Percentiles rank a stretch among this genome's conserved stretches.
Evolutionary conservation across 2,888 invertebrate genomes (phyloP).

Genomic region (Leptarthrus brevirostris): DNA sequence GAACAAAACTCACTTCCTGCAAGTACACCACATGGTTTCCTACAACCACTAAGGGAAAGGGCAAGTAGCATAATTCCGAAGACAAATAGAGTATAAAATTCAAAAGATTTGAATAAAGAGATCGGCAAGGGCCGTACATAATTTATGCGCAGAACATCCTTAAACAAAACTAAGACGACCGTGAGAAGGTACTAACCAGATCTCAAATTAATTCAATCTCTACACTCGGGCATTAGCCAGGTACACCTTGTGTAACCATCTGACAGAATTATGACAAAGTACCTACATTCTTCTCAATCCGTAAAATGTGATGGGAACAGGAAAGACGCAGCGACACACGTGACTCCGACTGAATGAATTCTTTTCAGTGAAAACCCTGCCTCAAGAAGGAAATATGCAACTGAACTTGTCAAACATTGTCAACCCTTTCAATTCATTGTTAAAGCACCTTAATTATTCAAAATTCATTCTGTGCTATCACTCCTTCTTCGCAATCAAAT

Average conservation of each 20-base stretch:
- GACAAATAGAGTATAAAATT: slow-evolving; percentile 20
- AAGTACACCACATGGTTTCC: slow-evolving; percentile 30
- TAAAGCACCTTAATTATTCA: background rate
- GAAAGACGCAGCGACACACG: slow-evolving; percentile 15
- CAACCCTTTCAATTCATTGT: background rate
- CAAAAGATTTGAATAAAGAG: slow-evolving; percentile 4
- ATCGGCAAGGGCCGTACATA: slow-evolving; percentile 11
- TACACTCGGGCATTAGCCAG: slow-evolving; percentile 29
- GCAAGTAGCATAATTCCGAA: slow-evolving; percentile 20
- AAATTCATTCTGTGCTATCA: background rate
- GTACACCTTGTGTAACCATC: slow-evolving; percentile 28
- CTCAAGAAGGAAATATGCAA: slow-evolving; percentile 32
- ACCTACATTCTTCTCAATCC: background rate
- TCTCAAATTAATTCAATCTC: slow-evolving; percentile 44
- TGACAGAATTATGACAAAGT: slow-evolving; percentile 42
- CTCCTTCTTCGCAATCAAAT: background rate
- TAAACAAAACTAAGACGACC: slow-evolving; percentile 32
- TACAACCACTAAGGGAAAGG: background rate
- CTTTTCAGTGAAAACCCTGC: background rate
- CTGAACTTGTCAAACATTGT: background rate
- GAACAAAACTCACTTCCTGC: slow-evolving; percentile 34
- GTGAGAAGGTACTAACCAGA: slow-evolving; percentile 30
- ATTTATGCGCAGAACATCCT: slow-evolving; percentile 41
- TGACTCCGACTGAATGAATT: slow-evolving; percentile 10
- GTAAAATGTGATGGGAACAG: slow-evolving; percentile 33